Evolutionary conservation across 92 coral and sea anemone species (phyloP), one percentile per base, ranked within the genome.

Genomic region (Umimayanthus kanabou): DNA sequence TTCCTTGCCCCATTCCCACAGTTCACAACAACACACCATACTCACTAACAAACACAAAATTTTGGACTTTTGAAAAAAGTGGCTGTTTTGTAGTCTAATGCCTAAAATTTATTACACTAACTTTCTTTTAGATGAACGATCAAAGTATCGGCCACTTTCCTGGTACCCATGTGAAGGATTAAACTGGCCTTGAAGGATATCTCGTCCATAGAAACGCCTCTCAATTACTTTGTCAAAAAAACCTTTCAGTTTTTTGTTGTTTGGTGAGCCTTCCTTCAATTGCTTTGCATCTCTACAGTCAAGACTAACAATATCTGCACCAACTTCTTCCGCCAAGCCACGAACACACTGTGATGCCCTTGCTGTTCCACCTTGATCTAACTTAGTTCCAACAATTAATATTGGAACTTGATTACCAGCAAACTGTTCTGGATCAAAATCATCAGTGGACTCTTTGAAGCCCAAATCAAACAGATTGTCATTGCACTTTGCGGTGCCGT

Each of bases 321-420:
- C 99, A 86, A 97, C 93, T 91, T 97, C 99, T 87, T 97, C 99
- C 16, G 96, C 98, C 78, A 97, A 87, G 15, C 96, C 96, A 70
- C 98, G 90, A 25, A 97, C 79, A 72, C 94, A 89, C 69, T 86
- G 90, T n/a, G 91, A 89, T 40, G 92, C 88, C 77, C 99, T 94
- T 78, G 95, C 89, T 40, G 95, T 91, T 80, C 99, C 97, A 9
- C 98, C 98, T 90, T 91, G 93, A 84, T 97, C 99, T 40, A 92
- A 89, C 73, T 97, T 97, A 29, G 98, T 97, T 23, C 99, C 99
- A 84, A 97, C 94, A n/a, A 97, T 93, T 55, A 97, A 89, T 66
- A 91, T 92, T 30, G 99, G 99, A 57, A 95, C 93, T 90, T 97
- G 99, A 84, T 92, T 97, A 28, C 98, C 99, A 29, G 98, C 99